A percentile compares a stretch with the other conserved stretches of the same genome.
Evolutionary conservation across 2,113 vertebrate genomes (phyloP).

Genomic region (Sciurus niger): DNA sequence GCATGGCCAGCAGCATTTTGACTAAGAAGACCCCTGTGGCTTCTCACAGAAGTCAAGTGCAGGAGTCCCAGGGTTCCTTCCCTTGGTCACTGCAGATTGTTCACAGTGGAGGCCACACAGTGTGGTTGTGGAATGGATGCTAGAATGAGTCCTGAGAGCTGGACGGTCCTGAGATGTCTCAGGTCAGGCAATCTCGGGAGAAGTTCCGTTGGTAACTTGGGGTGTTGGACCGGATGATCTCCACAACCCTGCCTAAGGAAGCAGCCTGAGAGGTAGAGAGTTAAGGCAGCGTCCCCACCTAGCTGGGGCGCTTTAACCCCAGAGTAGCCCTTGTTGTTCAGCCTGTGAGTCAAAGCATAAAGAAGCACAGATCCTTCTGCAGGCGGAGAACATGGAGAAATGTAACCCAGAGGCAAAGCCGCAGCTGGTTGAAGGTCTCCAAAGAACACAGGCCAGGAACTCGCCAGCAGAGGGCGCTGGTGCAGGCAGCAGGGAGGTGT

Average conservation of each 20-base stretch:
- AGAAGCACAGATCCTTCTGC: too few relatives aligned
- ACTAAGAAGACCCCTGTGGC: not conserved
- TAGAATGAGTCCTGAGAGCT: not conserved
- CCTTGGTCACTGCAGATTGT: not conserved
- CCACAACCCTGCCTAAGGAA: not conserved
- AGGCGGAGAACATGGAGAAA: not conserved
- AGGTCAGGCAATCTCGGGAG: not conserved
- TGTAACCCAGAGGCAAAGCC: not conserved
- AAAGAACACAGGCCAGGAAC: not conserved
- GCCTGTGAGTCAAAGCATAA: not conserved
- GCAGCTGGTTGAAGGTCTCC: not conserved
- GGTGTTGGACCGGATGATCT: accelerated
- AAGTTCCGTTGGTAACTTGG: not conserved
- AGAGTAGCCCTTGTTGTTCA: not conserved
- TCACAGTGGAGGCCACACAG: accelerated
- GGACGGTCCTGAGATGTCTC: accelerated
- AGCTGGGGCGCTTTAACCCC: not conserved
- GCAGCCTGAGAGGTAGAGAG: not conserved
- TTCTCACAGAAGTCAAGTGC: not conserved
- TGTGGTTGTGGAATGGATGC: accelerated
- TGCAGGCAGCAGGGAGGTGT: not conserved
- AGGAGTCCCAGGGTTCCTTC: too few relatives aligned
- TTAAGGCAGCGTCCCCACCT: too few relatives aligned
- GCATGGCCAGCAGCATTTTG: not conserved
- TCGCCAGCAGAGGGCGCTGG: not conserved